Conservation (phyloP, 2,797 vertebrate genomes). For the Ctenopoma kingsleyae region DNA sequence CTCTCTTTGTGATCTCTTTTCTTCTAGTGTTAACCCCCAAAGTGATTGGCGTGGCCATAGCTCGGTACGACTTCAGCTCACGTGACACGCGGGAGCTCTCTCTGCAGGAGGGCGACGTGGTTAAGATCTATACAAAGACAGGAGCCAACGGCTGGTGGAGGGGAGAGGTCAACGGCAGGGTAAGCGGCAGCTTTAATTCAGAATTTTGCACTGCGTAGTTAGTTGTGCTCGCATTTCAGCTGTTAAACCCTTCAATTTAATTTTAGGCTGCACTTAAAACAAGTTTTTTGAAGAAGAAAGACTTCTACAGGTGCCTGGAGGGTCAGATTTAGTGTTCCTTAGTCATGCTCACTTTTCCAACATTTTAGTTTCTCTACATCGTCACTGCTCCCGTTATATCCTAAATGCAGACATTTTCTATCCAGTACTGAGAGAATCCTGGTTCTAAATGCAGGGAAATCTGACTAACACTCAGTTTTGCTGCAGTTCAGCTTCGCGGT, state of each 20-base stretch:
- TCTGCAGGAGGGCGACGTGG: constrained; percentile 93
- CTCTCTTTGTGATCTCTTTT: background rate
- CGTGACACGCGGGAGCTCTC: constrained; percentile 95
- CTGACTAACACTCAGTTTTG: constrained; percentile 33
- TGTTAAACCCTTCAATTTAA: constrained; percentile 24
- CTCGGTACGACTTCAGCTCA: constrained; percentile 97
- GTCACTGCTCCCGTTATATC: background rate
- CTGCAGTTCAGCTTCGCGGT: constrained; percentile 22
- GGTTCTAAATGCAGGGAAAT: constrained; percentile 32
- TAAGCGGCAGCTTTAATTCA: constrained; percentile 68
- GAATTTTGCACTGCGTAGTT: background rate
- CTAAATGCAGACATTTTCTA: constrained; percentile 14
- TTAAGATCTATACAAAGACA: constrained; percentile 96
- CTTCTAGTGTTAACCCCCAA: constrained; percentile 91
- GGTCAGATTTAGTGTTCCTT: constrained; percentile 18
- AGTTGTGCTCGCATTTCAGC: background rate
- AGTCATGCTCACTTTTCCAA: constrained; percentile 18
- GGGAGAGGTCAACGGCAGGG: constrained; percentile 95
- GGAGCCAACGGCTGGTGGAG: constrained; percentile 98
- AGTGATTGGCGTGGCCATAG: constrained; percentile 94
- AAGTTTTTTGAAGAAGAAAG: constrained; percentile 1
- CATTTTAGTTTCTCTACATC: constrained; percentile 4
- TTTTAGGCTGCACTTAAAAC: constrained; percentile 14
- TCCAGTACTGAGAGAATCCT: constrained; percentile 3
- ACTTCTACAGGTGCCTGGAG: constrained; percentile 23